These are phyloP conservation scores for Lagocephalus sceleratus DNA, from an alignment of 2,797 vertebrate genomes.

Conservation along the genomic window DNA sequence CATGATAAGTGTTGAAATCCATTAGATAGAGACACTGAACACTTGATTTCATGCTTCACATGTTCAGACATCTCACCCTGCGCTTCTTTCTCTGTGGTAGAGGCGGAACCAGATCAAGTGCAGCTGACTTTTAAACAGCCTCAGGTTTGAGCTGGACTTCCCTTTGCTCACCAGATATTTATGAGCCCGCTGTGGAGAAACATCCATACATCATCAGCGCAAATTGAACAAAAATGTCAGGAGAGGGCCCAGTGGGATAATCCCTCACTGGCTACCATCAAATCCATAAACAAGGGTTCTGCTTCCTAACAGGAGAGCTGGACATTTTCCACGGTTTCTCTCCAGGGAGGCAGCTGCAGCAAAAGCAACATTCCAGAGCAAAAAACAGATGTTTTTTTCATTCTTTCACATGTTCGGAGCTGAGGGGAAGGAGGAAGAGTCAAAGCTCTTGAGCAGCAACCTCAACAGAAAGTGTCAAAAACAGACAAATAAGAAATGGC, in stretches of 20 bases:
- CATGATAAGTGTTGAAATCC: no score
- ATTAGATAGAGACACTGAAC: not conserved
- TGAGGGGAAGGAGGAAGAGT: conserved; percentile 30
- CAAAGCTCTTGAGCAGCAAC: conserved; percentile 18
- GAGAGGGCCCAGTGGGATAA: no score
- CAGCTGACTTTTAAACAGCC: conserved; percentile 79
- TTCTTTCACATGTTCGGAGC: conserved; percentile 20
- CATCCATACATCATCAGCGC: not conserved
- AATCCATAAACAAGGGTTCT: conserved; percentile 1
- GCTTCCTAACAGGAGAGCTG: conserved; percentile 21
- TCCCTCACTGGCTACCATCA: not conserved
- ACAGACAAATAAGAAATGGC: not conserved
- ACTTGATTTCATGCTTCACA: not conserved
- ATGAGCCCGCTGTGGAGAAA: conserved; percentile 76
- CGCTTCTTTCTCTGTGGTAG: conserved; percentile 76
- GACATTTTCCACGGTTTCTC: conserved; percentile 31
- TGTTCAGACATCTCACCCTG: conserved; percentile 66
- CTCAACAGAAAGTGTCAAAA: no score
- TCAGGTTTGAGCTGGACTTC: conserved; percentile 62
- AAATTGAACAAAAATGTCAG: no score
- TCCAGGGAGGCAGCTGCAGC: conserved; percentile 18
- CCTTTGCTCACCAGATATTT: conserved; percentile 79
- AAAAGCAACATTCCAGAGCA: conserved; percentile 51
- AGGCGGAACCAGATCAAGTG: conserved; percentile 86
- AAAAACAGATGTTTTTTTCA: conserved; percentile 50